Evolutionary conservation across 2,797 vertebrate species (phyloP), one percentile per base, ranked within the genome.

Genomic region (Distichodus sexfasciatus): DNA sequence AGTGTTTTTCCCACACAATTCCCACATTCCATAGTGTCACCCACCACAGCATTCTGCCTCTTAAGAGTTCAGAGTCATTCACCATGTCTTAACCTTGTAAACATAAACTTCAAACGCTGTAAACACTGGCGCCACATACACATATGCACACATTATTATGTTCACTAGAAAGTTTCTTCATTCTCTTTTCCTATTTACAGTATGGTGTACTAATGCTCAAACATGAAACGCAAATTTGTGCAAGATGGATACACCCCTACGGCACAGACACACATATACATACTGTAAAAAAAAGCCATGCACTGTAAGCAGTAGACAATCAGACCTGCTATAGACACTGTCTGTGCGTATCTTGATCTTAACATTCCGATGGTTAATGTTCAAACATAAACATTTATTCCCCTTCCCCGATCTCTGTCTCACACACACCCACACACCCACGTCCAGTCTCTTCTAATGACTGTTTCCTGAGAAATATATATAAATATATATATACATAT

Each of bases 1-100:
- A n/a, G n/a, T n/a, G n/a, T n/a, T 78, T 36, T 38, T 17, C 79
- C 77, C 79, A 86, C 79, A 86, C 64, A 80, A 80, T 79, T 78
- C 79, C 44, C 41, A 60, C 62, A 75, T 81, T 78, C 77, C 78
- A 46, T 44, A 71, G 60, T 17, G 47, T 67, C 65, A 60, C 65
- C 74, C 23, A 64, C 7, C 53, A 67, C 7, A 0, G 29, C 44
- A 15, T 0, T 10, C 44, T 53, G n/a, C 21, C 44, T 62, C 75
- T 82, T 74, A 54, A 68, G 71, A 77, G n/a, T 79, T 51, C 76
- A 81, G 69, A 46, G 44, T 36, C 5, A 44, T 65, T 48, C 35
- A 33, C 10, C 47, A 55, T 55, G 74, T 21, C 14, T 17, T 43
- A 7, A 7, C n/a, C 41, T 33, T 35, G 47, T 21, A 44, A 44